phyloP scores from a whole-genome alignment of 2,888 invertebrate genomes.

The Byasa hedistus region DNA sequence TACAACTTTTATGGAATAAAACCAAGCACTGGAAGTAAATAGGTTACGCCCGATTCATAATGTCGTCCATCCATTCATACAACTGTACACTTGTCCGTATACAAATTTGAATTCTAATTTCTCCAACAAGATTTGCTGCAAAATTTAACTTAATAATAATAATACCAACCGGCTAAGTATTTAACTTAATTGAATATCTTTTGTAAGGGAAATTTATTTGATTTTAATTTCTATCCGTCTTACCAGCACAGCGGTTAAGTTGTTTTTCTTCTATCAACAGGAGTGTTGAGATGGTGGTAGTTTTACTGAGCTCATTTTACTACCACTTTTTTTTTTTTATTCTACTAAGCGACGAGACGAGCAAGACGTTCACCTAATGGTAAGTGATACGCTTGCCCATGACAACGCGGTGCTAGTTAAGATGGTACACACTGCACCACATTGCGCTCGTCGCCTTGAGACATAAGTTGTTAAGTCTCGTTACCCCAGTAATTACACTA shows the following conservation, averaged over 20 bases:
- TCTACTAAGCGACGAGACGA: no score
- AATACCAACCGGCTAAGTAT: background rate
- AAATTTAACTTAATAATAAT: background rate
- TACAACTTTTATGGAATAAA: constrained; percentile 6
- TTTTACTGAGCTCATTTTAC: no score
- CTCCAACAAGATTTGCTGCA: background rate
- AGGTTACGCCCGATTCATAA: constrained; percentile 3
- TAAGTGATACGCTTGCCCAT: no score
- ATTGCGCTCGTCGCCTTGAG: no score
- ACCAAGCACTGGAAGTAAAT: constrained; percentile 3
- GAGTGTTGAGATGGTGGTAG: no score
- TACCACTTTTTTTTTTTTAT: no score
- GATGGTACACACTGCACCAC: no score
- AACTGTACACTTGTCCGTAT: constrained; percentile 1
- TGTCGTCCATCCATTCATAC: constrained; percentile 5
- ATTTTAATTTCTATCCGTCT: background rate
- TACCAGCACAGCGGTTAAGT: no score
- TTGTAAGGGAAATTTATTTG: background rate
- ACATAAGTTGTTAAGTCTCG: no score
- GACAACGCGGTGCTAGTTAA: no score
- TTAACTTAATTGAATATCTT: background rate
- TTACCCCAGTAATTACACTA: no score
- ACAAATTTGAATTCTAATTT: background rate
- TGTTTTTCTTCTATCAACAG: background rate
- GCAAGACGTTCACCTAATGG: no score